These are phyloP conservation scores for Etheostoma cragini DNA, from an alignment of 2,113 vertebrate genomes.

Conservation along the genomic window DNA sequence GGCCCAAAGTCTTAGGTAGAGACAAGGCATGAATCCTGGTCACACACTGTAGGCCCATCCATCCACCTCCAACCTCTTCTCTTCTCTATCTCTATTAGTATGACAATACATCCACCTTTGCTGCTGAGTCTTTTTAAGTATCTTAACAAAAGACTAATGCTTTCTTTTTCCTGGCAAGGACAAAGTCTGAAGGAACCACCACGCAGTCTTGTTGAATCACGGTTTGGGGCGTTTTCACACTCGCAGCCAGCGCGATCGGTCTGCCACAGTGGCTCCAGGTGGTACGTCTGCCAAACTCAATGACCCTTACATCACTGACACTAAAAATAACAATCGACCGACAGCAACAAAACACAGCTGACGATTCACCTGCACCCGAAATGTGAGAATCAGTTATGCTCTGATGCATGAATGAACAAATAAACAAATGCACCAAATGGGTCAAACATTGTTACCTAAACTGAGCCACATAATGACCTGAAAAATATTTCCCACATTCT, in stretches of 20 bases:
- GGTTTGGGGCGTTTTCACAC: conserved; percentile 35
- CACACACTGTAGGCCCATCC: background rate
- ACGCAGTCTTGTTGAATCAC: conserved; percentile 23
- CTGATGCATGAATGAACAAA: conserved; percentile 45
- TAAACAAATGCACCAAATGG: conserved; percentile 20
- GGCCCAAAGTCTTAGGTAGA: background rate
- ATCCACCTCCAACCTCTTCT: background rate
- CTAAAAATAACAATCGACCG: conserved; percentile 69
- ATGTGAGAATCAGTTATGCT: conserved; percentile 52
- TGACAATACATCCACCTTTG: background rate
- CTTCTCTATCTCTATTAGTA: background rate
- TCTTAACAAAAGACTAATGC: background rate
- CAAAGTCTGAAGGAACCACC: background rate
- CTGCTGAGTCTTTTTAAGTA: background rate
- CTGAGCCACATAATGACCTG: conserved; percentile 10
- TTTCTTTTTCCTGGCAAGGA: conserved; percentile 13
- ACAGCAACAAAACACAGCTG: conserved; percentile 43
- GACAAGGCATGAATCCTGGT: background rate
- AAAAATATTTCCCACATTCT: background rate
- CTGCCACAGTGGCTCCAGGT: conserved; percentile 71
- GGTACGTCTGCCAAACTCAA: conserved; percentile 60
- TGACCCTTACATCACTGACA: conserved; percentile 53
- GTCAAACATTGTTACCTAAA: conserved; percentile 23
- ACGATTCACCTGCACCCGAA: conserved; percentile 50
- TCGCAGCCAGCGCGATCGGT: conserved; percentile 30